Conservation (phyloP, 2,113 vertebrate species). For the Ivindomyrus marchei region DNA sequence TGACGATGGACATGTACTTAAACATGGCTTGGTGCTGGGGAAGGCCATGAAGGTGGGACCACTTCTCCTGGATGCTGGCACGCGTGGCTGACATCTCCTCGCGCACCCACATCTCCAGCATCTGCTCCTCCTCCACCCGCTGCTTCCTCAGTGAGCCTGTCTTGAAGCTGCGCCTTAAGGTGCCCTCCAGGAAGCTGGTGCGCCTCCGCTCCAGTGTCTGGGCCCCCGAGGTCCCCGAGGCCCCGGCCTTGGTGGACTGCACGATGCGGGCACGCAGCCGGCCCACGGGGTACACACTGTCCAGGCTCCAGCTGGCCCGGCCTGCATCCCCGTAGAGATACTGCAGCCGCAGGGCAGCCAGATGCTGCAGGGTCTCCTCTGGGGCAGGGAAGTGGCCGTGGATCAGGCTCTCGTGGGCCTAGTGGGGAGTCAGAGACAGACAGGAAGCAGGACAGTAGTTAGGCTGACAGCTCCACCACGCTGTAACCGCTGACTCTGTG, state of each 20-base stretch:
- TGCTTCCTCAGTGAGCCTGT: constrained; percentile 83
- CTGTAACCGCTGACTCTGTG: neutral
- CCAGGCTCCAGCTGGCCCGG: constrained; percentile 73
- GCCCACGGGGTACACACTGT: constrained; percentile 74
- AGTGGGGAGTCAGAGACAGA: neutral
- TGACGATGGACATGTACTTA: constrained; percentile 82
- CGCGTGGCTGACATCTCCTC: constrained; percentile 86
- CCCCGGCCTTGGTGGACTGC: constrained; percentile 72
- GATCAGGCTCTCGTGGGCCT: constrained; percentile 87
- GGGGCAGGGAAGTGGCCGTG: constrained; percentile 85
- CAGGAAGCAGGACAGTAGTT: neutral
- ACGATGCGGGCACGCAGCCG: constrained; percentile 78
- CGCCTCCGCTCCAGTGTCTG: constrained; percentile 69
- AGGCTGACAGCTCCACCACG: neutral
- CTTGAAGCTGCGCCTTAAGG: constrained; percentile 78
- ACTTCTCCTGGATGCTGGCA: constrained; percentile 80
- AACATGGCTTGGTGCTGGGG: constrained; percentile 87
- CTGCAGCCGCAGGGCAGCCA: constrained; percentile 80
- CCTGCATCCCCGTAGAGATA: constrained; percentile 78
- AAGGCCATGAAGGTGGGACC: constrained; percentile 77
- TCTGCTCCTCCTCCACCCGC: constrained; percentile 83
- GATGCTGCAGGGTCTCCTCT: constrained; percentile 80
- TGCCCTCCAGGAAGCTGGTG: constrained; percentile 83
- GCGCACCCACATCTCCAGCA: constrained; percentile 92
- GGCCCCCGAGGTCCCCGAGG: constrained; percentile 39